Evolutionary conservation across 2,797 vertebrate species (phyloP).

Genomic region (Strix occidentalis): DNA sequence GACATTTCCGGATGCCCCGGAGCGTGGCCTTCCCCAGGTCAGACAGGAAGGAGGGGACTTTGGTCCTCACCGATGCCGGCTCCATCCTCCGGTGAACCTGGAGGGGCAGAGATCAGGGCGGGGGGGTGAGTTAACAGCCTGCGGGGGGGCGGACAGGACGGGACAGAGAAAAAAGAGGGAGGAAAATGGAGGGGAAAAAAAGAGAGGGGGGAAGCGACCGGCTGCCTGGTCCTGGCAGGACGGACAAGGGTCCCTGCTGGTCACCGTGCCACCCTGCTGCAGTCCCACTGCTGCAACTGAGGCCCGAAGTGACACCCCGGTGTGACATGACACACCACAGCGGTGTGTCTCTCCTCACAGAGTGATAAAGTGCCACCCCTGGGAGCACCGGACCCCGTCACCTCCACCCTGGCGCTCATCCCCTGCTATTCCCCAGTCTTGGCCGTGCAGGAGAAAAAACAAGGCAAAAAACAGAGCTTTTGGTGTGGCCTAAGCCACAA

Average conservation of each 20-base stretch:
- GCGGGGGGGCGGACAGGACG: no score
- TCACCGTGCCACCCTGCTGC: not conserved
- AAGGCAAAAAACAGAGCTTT: not conserved
- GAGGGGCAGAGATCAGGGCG: not conserved
- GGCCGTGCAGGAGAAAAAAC: rapidly evolving
- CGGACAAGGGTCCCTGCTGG: not conserved
- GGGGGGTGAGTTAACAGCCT: not conserved
- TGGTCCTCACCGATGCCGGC: constrained; percentile 67
- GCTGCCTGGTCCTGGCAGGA: no score
- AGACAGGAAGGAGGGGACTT: constrained; percentile 87
- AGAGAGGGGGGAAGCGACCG: not conserved
- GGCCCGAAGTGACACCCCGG: not conserved
- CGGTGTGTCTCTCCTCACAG: not conserved
- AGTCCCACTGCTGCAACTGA: no score
- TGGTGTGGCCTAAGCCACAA: not conserved
- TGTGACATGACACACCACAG: not conserved
- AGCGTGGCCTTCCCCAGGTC: constrained; percentile 91
- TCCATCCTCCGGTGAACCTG: constrained; percentile 73
- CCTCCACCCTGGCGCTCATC: not conserved
- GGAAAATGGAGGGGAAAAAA: no score
- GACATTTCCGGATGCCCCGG: constrained; percentile 89
- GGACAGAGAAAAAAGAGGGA: no score
- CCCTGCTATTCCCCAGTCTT: not conserved
- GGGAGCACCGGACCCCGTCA: rapidly evolving
- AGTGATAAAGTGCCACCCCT: no score